phyloP scores from a whole-genome alignment of 1,140 invertebrate genomes.

The Drosophila lini region DNA sequence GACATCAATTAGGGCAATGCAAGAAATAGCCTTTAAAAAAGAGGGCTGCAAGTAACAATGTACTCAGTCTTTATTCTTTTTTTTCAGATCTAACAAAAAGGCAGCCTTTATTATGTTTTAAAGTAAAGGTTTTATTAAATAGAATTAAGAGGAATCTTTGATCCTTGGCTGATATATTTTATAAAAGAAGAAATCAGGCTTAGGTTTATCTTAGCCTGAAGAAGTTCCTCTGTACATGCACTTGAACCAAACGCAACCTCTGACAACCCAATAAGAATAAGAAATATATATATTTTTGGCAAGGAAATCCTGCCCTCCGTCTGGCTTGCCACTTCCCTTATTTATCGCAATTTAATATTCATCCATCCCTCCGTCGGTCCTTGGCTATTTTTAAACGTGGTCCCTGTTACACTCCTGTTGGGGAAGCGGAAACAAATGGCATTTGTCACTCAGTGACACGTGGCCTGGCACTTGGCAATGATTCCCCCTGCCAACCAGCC shows the following conservation, averaged over 20 bases:
- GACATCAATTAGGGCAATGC: slow-evolving; percentile 8
- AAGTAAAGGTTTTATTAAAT: neutral
- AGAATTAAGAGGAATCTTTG: neutral
- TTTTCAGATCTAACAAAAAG: no score
- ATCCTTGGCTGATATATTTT: neutral
- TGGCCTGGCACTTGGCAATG: slow-evolving; percentile 23
- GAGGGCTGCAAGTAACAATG: neutral
- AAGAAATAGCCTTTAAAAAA: neutral
- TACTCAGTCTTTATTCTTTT: no score
- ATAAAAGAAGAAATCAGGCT: no score
- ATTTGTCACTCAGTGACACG: slow-evolving; percentile 44
- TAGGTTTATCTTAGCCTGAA: neutral
- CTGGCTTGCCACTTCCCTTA: slow-evolving; percentile 30
- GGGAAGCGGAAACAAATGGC: slow-evolving; percentile 12
- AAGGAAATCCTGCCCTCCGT: neutral
- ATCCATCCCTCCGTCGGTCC: slow-evolving; percentile 61
- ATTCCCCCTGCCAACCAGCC: neutral
- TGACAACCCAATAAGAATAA: neutral
- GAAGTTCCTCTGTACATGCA: neutral
- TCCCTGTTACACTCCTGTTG: slow-evolving; percentile 17
- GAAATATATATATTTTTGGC: slow-evolving; percentile 20
- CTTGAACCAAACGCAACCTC: neutral
- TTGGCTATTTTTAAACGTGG: slow-evolving; percentile 66
- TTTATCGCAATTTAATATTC: slow-evolving; percentile 76
- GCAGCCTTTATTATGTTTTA: neutral